Percentiles rank a stretch among this genome's conserved stretches.
phyloP scores from a whole-genome alignment of 2,113 vertebrate genomes.

The Collichthys lucidus region DNA sequence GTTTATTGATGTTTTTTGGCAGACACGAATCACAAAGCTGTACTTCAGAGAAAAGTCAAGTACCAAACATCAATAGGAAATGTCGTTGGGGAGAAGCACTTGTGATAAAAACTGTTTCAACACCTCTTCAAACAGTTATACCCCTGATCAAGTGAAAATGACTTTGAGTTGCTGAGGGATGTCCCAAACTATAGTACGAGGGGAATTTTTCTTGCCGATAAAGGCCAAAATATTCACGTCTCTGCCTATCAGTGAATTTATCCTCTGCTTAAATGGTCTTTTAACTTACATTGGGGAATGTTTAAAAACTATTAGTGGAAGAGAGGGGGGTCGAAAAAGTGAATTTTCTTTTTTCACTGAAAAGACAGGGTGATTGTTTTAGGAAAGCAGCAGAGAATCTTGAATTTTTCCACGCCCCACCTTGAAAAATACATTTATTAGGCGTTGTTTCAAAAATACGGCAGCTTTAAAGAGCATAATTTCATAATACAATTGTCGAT shows the following conservation, averaged over 20 bases:
- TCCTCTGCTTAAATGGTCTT: not conserved
- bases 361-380: not conserved
- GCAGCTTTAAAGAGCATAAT: not conserved
- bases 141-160: slow-evolving; percentile 35
- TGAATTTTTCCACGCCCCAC: not conserved
- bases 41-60: slow-evolving; percentile 50
- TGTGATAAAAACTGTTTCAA: slow-evolving; percentile 47
- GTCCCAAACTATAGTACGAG: slow-evolving; percentile 9
- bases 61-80: slow-evolving; percentile 41
- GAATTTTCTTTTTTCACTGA: not conserved
- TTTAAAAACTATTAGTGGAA: not conserved
- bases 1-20: slow-evolving; percentile 39
- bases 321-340: not conserved
- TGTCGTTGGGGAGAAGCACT: slow-evolving; percentile 29
- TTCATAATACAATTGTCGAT: not conserved
- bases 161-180: slow-evolving; percentile 20
- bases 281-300: not conserved
- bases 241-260: not conserved
- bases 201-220: slow-evolving; percentile 2
- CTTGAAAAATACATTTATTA: not conserved
- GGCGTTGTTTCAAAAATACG: not conserved
- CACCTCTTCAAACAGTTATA: slow-evolving; percentile 43
- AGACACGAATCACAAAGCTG: slow-evolving; percentile 51
- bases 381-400: not conserved
- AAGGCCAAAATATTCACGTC: slow-evolving; percentile 9